phyloP scores from a whole-genome alignment of 2,888 invertebrate genomes.

The Ferrisia virgata region DNA sequence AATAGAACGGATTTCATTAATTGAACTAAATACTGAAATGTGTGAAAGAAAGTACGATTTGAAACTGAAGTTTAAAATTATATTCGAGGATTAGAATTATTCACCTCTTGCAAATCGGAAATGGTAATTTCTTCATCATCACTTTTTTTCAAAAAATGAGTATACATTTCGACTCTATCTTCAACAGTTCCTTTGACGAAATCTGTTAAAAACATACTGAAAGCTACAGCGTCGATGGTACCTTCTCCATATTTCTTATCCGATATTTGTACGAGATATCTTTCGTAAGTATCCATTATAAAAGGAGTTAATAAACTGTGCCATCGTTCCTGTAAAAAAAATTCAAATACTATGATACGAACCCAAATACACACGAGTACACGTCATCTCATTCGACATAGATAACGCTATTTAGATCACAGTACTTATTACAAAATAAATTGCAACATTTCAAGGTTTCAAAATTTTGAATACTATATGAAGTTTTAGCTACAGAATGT shows the following conservation, averaged over 20 bases:
- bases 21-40: slow-evolving; percentile 34
- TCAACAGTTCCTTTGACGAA: slow-evolving; percentile 35
- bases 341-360: neutral
- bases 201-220: slow-evolving; percentile 34
- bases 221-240: slow-evolving; percentile 18
- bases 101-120: slow-evolving; percentile 14
- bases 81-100: neutral
- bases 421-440: neutral
- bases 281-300: slow-evolving; percentile 24
- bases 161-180: slow-evolving; percentile 29
- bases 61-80: neutral
- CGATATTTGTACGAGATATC: slow-evolving; percentile 6
- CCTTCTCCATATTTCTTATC: slow-evolving; percentile 26
- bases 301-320: neutral
- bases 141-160: neutral
- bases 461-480: neutral
- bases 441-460: neutral
- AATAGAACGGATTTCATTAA: slow-evolving; percentile 38
- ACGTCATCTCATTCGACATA: neutral
- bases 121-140: neutral
- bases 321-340: slow-evolving; percentile 28
- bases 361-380: neutral
- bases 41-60: neutral
- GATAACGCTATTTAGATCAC: neutral
- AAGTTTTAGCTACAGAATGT: too few species aligned